Base-by-base conservation (phyloP, 2,797 vertebrate species). In the Channa striata region DNA sequence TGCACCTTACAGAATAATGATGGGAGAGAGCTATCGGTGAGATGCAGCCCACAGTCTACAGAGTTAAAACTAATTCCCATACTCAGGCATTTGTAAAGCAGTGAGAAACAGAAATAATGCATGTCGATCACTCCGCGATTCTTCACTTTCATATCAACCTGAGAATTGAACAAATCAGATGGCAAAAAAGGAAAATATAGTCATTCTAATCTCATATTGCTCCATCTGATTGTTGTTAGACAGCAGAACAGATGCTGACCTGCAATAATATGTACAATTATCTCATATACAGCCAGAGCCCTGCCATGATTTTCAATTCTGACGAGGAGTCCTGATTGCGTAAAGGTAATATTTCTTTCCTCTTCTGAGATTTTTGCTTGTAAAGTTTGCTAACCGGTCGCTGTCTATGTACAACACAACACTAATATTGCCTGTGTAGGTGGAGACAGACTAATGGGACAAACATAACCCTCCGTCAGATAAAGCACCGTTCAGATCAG, bases 31-130 rank as follows among this genome's bases (percentile, higher is more conserved):
- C 14, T 39, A 39, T 58, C n/a, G 20, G 16, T 6, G 1, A 60
- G 8, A 10, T 37, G 53, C 16, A 8, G 37, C 23, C 1, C 13
- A 51, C 47, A 60, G 30, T 52, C 50, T 30, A 6, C 40, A 21
- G 56, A 53, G 17, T 44, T 63, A 11, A 66, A 78, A 66, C 40
- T 64, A 43, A 77, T 78, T 67, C 40, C 66, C 20, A 42, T 8
- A 50, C 63, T 68, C 64, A 73, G 81, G 68, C 56, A 71, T 74
- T 77, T 74, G 25, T 81, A 80, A 77, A 80, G 58, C 49, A 49
- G 46, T 67, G 67, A 23, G 59, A 85, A 81, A 80, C 62, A 71
- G 64, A 78, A 68, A 54, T 30, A 42, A 58, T 65, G 33, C 43
- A 43, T 33, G 69, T 60, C n/a, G 16, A 58, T 40, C 47, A 59